A percentile compares a stretch with the other conserved stretches of the same genome.
phyloP scores from a whole-genome alignment of 2,113 vertebrate genomes.

The Myodes glareolus region DNA sequence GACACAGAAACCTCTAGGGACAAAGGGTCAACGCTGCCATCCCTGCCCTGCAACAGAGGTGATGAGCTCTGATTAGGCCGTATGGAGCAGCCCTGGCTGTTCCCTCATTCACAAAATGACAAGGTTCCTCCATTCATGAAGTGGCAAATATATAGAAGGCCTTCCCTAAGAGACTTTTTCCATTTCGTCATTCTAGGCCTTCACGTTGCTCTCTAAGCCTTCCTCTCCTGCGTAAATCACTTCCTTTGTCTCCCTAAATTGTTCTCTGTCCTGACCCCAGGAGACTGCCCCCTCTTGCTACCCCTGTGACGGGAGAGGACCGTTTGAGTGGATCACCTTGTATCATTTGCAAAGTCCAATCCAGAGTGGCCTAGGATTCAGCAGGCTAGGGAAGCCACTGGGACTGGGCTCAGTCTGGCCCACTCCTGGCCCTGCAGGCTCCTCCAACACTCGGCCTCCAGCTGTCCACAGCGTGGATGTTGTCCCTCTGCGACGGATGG shows the following conservation, averaged over 20 bases:
- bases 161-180: background rate
- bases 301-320: background rate
- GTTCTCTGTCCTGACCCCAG: background rate
- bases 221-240: rapidly evolving
- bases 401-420: rapidly evolving
- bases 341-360: background rate
- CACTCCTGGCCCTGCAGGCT: rapidly evolving
- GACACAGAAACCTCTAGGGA: background rate
- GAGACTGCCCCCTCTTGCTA: background rate
- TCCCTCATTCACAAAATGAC: background rate
- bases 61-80: rapidly evolving
- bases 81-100: background rate
- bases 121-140: background rate
- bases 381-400: background rate
- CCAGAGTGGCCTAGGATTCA: rapidly evolving
- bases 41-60: rapidly evolving
- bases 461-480: background rate
- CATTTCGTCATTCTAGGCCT: background rate
- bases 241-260: background rate
- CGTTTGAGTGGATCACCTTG: background rate
- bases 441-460: rapidly evolving
- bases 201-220: background rate
- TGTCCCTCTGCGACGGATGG: rapidly evolving
- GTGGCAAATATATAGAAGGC: background rate
- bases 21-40: too few relatives aligned